phyloP scores from a whole-genome alignment of 2,888 invertebrate species.

The Caradrina clavipalpis region DNA sequence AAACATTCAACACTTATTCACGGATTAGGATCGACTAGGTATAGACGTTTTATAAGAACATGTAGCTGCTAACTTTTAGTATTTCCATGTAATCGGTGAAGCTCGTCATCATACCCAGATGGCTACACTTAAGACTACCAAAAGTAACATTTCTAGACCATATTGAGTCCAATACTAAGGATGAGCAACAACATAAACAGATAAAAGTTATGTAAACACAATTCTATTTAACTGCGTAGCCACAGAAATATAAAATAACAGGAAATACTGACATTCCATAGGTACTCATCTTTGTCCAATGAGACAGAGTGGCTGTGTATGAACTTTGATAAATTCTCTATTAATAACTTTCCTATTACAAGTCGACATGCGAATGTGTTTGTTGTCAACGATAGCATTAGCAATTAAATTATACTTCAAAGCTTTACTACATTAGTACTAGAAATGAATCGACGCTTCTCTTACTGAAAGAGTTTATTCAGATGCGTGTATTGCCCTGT shows the following conservation, averaged over 20 bases:
- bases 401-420: slow-evolving; percentile 29
- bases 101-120: slow-evolving; percentile 22
- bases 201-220: slow-evolving; percentile 50
- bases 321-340: slow-evolving; percentile 65
- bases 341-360: slow-evolving; percentile 63
- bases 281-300: slow-evolving; percentile 62
- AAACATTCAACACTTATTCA: no score
- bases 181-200: slow-evolving; percentile 35
- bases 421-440: slow-evolving; percentile 1
- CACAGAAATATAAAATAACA: slow-evolving; percentile 56
- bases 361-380: slow-evolving; percentile 28
- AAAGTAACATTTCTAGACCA: slow-evolving; percentile 4
- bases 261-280: slow-evolving; percentile 62
- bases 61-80: neutral
- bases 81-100: neutral
- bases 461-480: slow-evolving; percentile 1
- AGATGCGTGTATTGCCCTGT: neutral
- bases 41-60: neutral
- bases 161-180: neutral
- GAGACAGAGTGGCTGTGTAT: slow-evolving; percentile 62
- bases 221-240: slow-evolving; percentile 44
- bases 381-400: slow-evolving; percentile 39
- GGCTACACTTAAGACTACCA: slow-evolving; percentile 15
- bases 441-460: slow-evolving; percentile 4
- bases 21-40: no score